Conservation (phyloP, 2,888 invertebrate species). For the Aspidapion aeneum region DNA sequence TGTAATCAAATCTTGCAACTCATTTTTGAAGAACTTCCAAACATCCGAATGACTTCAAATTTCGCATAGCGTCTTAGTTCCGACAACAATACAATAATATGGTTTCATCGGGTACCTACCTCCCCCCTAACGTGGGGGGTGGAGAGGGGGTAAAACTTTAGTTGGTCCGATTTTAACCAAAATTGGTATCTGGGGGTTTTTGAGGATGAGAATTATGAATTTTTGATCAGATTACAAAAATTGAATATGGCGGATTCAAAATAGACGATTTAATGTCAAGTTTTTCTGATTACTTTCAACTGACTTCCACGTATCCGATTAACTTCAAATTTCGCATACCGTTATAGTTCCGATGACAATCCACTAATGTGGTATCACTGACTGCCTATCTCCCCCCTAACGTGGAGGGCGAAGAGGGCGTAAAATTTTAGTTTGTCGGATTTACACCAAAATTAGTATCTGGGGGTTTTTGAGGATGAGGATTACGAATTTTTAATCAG, state of each 20-base stretch:
- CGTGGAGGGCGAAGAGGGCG: neutral
- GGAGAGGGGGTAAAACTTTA: too few relatives aligned
- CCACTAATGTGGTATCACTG: too few relatives aligned
- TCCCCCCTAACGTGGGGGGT: too few relatives aligned
- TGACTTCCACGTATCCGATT: neutral
- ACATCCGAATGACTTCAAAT: too few relatives aligned
- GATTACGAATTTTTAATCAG: neutral
- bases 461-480: neutral
- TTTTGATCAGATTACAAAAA: neutral
- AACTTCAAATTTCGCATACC: neutral
- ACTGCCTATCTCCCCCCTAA: too few relatives aligned
- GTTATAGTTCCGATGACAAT: neutral
- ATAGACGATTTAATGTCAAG: neutral
- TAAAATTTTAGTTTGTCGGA: neutral
- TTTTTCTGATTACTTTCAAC: neutral
- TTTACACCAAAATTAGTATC: neutral
- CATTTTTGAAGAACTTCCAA: too few relatives aligned
- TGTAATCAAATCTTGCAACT: too few relatives aligned
- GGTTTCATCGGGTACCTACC: too few relatives aligned
- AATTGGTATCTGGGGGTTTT: too few relatives aligned
- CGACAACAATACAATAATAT: too few relatives aligned
- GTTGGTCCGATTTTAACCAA: too few relatives aligned
- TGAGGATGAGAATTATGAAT: neutral
- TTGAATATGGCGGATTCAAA: neutral
- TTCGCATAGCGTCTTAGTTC: too few relatives aligned